These are phyloP conservation scores for Mythimna pallens DNA, from an alignment of 2,888 invertebrate genomes.

Conservation along the genomic window DNA sequence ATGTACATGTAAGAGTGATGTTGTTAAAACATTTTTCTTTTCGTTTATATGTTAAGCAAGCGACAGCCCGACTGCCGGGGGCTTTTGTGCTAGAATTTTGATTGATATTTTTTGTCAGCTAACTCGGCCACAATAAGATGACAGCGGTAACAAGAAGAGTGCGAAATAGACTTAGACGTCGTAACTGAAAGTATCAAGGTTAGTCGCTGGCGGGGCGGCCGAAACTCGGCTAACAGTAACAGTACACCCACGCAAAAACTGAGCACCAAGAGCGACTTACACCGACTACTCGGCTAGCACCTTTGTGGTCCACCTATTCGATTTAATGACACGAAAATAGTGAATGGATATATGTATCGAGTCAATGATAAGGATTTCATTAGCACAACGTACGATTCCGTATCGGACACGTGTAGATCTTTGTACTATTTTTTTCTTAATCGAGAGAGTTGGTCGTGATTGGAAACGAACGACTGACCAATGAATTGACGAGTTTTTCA, in stretches of 20 bases:
- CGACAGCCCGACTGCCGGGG: slow-evolving; percentile 84
- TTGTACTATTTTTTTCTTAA: slow-evolving; percentile 68
- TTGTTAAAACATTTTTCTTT: slow-evolving; percentile 77
- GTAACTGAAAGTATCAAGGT: slow-evolving; percentile 90
- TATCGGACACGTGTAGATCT: slow-evolving; percentile 63
- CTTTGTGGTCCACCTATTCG: slow-evolving; percentile 83
- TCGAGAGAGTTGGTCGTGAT: slow-evolving; percentile 76
- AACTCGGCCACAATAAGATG: slow-evolving; percentile 90
- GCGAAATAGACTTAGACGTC: slow-evolving; percentile 86
- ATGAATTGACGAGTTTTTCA: slow-evolving; percentile 67
- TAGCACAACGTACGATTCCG: slow-evolving; percentile 68
- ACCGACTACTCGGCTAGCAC: slow-evolving; percentile 71
- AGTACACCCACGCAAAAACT: slow-evolving; percentile 88
- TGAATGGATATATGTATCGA: slow-evolving; percentile 81
- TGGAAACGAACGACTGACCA: slow-evolving; percentile 68
- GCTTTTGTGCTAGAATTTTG: slow-evolving; percentile 90
- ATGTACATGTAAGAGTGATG: slow-evolving; percentile 70
- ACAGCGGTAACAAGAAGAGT: slow-evolving; percentile 89
- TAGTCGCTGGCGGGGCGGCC: slow-evolving; percentile 84
- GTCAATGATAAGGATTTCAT: slow-evolving; percentile 81
- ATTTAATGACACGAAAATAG: slow-evolving; percentile 83
- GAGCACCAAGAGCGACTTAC: slow-evolving; percentile 78
- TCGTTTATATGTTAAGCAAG: slow-evolving; percentile 80
- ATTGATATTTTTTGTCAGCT: slow-evolving; percentile 90
- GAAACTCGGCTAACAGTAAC: slow-evolving; percentile 89